These are phyloP conservation scores for Stichopus horrens DNA, from an alignment of 53 echinoderm and acorn worm genomes.

Conservation along the genomic window DNA sequence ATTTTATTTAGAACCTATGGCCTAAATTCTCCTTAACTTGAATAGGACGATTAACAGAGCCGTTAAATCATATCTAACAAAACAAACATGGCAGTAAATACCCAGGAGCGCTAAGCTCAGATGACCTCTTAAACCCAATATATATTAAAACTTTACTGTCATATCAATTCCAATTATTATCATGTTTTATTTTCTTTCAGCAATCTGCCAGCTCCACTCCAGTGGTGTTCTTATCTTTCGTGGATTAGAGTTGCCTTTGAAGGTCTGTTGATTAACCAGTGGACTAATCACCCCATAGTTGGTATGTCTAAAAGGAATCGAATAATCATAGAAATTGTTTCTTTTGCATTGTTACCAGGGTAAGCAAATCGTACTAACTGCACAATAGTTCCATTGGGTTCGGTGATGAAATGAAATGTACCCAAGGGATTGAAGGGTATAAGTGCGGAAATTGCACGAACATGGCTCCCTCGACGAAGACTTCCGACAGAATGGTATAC, in stretches of 20 bases:
- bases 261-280: constrained; percentile 71
- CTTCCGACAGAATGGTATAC: no score
- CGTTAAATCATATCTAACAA: no score
- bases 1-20: no score
- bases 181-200: constrained; percentile 36
- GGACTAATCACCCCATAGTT: constrained; percentile 42
- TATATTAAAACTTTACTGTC: no score
- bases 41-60: no score
- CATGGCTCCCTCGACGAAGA: no score
- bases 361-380: background rate
- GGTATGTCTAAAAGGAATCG: constrained; percentile 26
- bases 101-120: no score
- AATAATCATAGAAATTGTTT: background rate
- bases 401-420: background rate
- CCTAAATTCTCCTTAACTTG: no score
- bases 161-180: no score
- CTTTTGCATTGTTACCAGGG: background rate
- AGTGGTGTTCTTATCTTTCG: constrained; percentile 62
- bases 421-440: no score
- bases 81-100: background rate
- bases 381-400: background rate
- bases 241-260: constrained; percentile 74
- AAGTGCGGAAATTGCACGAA: no score
- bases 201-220: constrained; percentile 58
- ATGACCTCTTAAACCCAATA: no score